Evolutionary conservation across 2,113 vertebrate genomes (phyloP).

Genomic region (Nerophis ophidion): DNA sequence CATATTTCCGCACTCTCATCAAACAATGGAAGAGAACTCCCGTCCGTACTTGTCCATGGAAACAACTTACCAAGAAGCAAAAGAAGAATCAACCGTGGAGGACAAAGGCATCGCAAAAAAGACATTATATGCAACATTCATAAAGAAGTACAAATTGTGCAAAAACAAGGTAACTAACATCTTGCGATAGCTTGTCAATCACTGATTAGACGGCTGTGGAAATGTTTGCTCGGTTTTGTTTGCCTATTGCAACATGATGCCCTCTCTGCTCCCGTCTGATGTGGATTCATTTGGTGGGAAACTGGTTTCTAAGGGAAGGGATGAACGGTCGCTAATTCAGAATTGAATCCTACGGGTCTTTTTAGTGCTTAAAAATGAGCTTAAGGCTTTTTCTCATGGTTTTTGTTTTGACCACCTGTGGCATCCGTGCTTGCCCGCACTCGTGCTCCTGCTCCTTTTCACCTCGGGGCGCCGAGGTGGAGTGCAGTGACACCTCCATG

Average conservation of each 20-base stretch:
- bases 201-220: not conserved
- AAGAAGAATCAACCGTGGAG: too few relatives aligned
- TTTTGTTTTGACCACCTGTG: slow-evolving; percentile 30
- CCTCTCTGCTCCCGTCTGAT: not conserved
- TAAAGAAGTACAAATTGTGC: too few relatives aligned
- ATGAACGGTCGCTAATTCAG: not conserved
- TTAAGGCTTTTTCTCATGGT: slow-evolving; percentile 38
- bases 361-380: slow-evolving; percentile 45
- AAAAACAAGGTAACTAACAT: too few relatives aligned
- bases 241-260: slow-evolving; percentile 49
- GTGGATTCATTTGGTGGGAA: not conserved
- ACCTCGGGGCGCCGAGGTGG: slow-evolving; percentile 39
- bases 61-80: too few relatives aligned
- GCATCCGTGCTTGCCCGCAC: slow-evolving; percentile 44
- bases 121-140: too few relatives aligned
- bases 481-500: slow-evolving; percentile 58
- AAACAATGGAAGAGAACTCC: too few relatives aligned
- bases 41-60: too few relatives aligned
- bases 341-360: not conserved
- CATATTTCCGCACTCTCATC: too few relatives aligned
- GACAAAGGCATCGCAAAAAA: too few relatives aligned
- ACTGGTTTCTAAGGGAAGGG: slow-evolving; percentile 27
- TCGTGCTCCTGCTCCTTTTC: slow-evolving; percentile 57
- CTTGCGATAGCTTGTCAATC: too few relatives aligned
- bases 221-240: slow-evolving; percentile 50